A percentile compares a stretch with the other conserved stretches of the same genome.
Conservation (phyloP, 92 coral and sea anemone genomes). For the Isaurus tuberculatus region DNA sequence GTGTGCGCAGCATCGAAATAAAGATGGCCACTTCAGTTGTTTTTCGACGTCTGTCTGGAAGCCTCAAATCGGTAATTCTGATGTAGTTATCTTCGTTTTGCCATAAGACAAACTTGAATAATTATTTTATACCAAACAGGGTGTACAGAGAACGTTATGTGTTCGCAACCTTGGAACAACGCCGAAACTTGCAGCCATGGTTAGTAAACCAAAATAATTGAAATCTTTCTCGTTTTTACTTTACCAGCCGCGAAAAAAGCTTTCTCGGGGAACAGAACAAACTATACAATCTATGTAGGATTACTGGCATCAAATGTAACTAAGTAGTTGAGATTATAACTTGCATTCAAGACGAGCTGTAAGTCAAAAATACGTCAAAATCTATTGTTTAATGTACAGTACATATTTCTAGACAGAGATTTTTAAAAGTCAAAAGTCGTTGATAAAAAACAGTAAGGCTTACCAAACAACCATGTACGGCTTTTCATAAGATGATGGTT, state of each 20-base stretch:
- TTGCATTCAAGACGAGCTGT: neutral
- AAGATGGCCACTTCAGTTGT: constrained; percentile 19
- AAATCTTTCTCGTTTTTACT: neutral
- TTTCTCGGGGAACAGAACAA: neutral
- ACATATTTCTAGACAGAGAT: too few relatives aligned
- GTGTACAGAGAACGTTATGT: constrained; percentile 43
- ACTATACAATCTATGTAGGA: too few relatives aligned
- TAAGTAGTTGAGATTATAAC: too few relatives aligned
- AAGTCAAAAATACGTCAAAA: neutral
- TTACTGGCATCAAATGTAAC: too few relatives aligned
- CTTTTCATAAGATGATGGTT: too few relatives aligned
- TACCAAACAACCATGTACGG: too few relatives aligned
- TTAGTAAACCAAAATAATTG: constrained; percentile 47
- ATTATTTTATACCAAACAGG: constrained; percentile 50
- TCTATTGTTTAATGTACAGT: too few relatives aligned
- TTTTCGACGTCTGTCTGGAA: constrained; percentile 35
- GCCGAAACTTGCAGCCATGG: constrained; percentile 60
- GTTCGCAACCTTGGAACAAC: constrained; percentile 70
- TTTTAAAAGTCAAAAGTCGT: too few relatives aligned
- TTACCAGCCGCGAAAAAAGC: neutral
- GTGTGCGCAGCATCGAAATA: constrained; percentile 5
- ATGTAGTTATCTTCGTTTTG: neutral
- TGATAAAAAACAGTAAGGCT: too few relatives aligned
- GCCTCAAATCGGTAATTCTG: constrained; percentile 30
- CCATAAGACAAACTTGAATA: neutral